Conservation (phyloP, 2,888 invertebrate species). For the Cantharis lateralis region DNA sequence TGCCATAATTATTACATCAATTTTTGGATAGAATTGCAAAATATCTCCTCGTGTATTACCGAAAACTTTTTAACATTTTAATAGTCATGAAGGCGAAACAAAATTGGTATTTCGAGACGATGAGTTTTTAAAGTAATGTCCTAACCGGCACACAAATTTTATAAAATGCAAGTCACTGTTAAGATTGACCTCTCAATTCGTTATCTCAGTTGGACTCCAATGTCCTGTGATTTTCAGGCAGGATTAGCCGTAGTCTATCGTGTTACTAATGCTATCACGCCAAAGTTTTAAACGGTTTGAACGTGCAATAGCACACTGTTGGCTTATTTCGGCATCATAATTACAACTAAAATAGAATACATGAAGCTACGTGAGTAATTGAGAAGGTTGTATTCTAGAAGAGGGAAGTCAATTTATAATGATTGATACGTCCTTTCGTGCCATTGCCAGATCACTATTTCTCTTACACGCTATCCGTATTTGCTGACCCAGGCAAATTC, state of each 20-base stretch:
- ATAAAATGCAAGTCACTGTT: slow-evolving; percentile 31
- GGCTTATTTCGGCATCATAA: slow-evolving; percentile 14
- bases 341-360: slow-evolving; percentile 16
- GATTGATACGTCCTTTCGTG: slow-evolving; percentile 42
- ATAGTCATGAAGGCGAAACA: background rate
- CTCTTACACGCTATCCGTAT: slow-evolving; percentile 16
- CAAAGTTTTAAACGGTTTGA: slow-evolving; percentile 5
- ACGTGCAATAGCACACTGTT: slow-evolving; percentile 10
- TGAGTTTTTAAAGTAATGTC: slow-evolving; percentile 5
- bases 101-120: background rate
- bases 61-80: background rate
- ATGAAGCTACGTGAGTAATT: slow-evolving; percentile 33
- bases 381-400: slow-evolving; percentile 37
- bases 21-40: background rate
- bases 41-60: background rate
- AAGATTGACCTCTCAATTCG: slow-evolving; percentile 39
- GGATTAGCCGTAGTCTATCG: slow-evolving; percentile 23
- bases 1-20: background rate
- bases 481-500: slow-evolving; percentile 13
- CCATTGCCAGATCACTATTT: slow-evolving; percentile 24
- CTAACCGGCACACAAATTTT: slow-evolving; percentile 15
- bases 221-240: slow-evolving; percentile 1
- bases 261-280: slow-evolving; percentile 25
- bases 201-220: slow-evolving; percentile 33
- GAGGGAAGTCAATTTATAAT: slow-evolving; percentile 42